Conservation (phyloP, 2,797 vertebrate genomes). For the Champsocephalus esox region DNA sequence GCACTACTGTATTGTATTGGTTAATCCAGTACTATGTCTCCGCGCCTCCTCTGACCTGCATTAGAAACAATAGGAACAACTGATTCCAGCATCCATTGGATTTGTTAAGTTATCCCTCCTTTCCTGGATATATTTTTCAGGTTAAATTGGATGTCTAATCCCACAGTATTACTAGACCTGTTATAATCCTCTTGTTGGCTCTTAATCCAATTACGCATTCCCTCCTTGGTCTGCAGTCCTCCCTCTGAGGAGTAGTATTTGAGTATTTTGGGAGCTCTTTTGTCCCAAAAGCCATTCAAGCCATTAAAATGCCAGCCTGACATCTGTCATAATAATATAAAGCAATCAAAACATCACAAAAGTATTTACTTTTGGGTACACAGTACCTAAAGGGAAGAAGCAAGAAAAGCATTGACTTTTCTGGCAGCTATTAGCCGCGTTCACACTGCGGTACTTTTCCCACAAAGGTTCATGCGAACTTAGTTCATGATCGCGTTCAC, state of each 20-base stretch:
- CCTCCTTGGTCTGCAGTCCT: not conserved
- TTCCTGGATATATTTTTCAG: not conserved
- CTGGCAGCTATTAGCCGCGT: too few species aligned
- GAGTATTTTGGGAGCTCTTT: not conserved
- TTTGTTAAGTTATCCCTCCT: not conserved
- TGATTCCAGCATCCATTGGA: not conserved
- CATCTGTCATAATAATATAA: too few species aligned
- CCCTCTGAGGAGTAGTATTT: not conserved
- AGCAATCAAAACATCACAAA: too few species aligned
- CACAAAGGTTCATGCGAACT: too few species aligned
- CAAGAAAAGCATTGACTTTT: too few species aligned
- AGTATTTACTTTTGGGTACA: too few species aligned
- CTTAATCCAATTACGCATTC: not conserved
- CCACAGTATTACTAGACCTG: not conserved
- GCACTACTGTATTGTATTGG: too few species aligned
- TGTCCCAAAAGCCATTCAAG: not conserved
- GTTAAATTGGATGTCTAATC: not conserved
- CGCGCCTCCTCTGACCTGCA: not conserved
- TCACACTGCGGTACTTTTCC: too few species aligned
- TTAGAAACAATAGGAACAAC: not conserved
- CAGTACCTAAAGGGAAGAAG: too few species aligned
- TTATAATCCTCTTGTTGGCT: slow-evolving; percentile 17
- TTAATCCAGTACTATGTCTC: not conserved
- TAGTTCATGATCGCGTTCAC: too few species aligned
- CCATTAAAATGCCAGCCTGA: too few species aligned